Evolutionary conservation across 1,140 invertebrate genomes (phyloP).

Genomic region (Kradibia gibbosae): DNA sequence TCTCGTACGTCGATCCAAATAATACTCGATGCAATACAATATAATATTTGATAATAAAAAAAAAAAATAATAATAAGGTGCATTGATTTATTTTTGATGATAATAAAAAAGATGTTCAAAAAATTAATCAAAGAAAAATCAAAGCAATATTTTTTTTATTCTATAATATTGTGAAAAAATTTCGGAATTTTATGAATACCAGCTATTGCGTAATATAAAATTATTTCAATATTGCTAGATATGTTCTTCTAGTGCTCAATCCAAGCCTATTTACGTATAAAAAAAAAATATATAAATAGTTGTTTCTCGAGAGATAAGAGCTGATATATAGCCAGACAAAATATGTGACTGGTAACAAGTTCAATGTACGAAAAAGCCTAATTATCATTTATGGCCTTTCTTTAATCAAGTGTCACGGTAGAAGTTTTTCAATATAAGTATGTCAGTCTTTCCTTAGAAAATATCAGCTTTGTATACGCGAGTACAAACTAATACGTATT

Average conservation of each 20-base stretch:
- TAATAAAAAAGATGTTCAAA: conserved; percentile 17
- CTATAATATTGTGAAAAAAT: conserved; percentile 20
- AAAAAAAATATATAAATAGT: conserved; percentile 46
- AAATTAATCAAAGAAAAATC: conserved; percentile 30
- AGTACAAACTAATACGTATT: conserved; percentile 13
- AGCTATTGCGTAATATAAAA: conserved; percentile 36
- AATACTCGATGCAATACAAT: conserved; percentile 37
- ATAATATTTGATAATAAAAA: conserved; percentile 28
- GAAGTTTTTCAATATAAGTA: conserved; percentile 40
- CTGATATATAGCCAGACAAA: conserved; percentile 44
- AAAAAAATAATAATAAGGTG: conserved; percentile 5
- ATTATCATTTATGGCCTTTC: conserved; percentile 12
- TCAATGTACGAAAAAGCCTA: conserved; percentile 37
- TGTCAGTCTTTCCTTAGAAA: conserved; percentile 48
- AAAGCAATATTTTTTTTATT: conserved; percentile 33
- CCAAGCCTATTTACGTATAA: conserved; percentile 19
- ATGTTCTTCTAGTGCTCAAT: background rate
- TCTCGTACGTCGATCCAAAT: conserved; percentile 10
- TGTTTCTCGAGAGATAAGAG: conserved; percentile 23
- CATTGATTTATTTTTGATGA: conserved; percentile 15
- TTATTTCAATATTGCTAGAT: conserved; percentile 5
- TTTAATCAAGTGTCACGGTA: conserved; percentile 17
- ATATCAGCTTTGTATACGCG: conserved; percentile 21
- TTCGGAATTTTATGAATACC: conserved; percentile 30
- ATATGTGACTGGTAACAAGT: conserved; percentile 35